phyloP scores from a whole-genome alignment of 2,888 invertebrate genomes.

The Lasioglossum leucozonium region DNA sequence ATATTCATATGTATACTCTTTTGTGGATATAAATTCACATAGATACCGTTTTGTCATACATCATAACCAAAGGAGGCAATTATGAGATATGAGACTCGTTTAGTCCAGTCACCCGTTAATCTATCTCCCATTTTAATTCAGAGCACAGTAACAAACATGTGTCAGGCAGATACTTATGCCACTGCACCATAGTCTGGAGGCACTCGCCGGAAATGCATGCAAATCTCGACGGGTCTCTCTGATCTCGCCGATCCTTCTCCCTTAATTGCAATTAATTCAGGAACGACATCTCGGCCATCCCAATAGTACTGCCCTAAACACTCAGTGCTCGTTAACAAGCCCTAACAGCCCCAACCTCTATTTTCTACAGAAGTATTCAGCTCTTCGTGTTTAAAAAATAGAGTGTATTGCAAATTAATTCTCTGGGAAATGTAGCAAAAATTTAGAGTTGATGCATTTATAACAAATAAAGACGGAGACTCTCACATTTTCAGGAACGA shows the following conservation, averaged over 20 bases:
- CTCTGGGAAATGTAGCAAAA: no score
- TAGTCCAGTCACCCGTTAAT: no score
- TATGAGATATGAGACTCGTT: no score
- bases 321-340: background rate
- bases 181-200: constrained; percentile 21
- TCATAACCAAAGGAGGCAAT: no score
- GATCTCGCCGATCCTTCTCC: constrained; percentile 55
- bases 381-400: background rate
- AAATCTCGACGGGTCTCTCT: constrained; percentile 36
- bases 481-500: background rate
- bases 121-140: background rate
- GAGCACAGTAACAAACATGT: background rate
- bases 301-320: background rate
- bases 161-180: background rate
- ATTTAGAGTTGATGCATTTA: no score
- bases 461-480: background rate
- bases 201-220: background rate
- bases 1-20: no score
- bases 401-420: no score
- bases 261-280: constrained; percentile 70
- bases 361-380: background rate
- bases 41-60: no score
- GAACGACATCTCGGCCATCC: constrained; percentile 13
- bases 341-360: background rate
- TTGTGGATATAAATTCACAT: no score